phyloP scores from a whole-genome alignment of 2,113 vertebrate species.

The Hyaena hyaena region DNA sequence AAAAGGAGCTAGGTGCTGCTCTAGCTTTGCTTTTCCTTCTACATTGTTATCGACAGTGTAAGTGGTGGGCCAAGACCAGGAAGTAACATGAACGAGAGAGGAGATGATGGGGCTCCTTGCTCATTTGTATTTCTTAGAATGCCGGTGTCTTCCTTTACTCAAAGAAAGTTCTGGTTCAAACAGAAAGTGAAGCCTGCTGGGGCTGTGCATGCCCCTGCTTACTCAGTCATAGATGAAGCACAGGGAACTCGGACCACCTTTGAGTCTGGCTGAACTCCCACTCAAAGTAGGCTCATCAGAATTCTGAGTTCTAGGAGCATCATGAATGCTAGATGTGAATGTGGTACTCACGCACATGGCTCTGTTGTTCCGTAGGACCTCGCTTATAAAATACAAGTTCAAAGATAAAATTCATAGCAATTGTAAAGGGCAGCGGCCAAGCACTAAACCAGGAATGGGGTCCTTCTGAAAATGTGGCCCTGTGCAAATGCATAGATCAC shows the following conservation, averaged over 20 bases:
- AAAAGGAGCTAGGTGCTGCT: background rate
- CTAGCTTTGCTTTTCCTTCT: background rate
- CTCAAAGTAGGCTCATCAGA: background rate
- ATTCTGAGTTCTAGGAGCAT: background rate
- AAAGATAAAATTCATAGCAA: background rate
- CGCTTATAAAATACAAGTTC: background rate
- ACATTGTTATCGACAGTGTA: background rate
- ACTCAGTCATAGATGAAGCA: background rate
- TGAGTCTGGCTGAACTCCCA: background rate
- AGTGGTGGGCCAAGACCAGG: background rate
- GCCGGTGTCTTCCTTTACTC: background rate
- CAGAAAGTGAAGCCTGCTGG: background rate
- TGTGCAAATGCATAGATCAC: too few relatives aligned
- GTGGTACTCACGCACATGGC: fast-evolving
- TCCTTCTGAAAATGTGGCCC: fast-evolving
- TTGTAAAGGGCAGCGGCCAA: background rate
- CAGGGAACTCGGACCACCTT: fast-evolving
- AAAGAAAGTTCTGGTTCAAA: slow-evolving; percentile 25
- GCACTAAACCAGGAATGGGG: background rate
- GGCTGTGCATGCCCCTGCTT: fast-evolving
- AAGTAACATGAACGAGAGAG: background rate
- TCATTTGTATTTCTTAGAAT: background rate
- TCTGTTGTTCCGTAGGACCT: background rate
- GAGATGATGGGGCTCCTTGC: background rate
- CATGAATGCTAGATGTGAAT: fast-evolving